Evolutionary conservation across 2,113 vertebrate genomes (phyloP), one percentile per base, ranked within the genome.

Genomic region (Parotia lawesii): DNA sequence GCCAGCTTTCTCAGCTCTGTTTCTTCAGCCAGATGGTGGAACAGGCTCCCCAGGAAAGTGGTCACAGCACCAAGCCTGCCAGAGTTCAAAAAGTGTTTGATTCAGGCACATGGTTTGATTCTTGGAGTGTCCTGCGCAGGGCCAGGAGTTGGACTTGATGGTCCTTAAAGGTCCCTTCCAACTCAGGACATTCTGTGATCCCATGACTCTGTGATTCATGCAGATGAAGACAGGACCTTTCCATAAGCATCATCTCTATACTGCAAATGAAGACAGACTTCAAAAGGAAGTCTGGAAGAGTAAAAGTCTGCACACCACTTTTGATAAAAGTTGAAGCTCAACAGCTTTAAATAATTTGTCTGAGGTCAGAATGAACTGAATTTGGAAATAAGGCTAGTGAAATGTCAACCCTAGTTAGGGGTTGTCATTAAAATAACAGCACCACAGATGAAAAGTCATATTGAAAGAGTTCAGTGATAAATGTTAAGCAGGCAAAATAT

Each of bases 401-500:
- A 94, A 90, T 77, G 64, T 83, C 65, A 94, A n/a, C 35, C 12
- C 6, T 89, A 95, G 92, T 91, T 78, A 89, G 53, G 15, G 38
- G 38, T 9, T 89, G 84, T 71, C 60, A 6, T 94, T 89, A 78
- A 91, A 95, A 95, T 67, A 87, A 69, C 64, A 65, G 20, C 62
- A 50, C 12, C 58, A 45, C 8, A 38, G 53, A 75, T 61, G 31
- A 93, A 89, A 91, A 89, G 35, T 51, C 1, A 0, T 57, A 65
- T 85, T 90, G 76, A 45, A 85, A 79, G n/a, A 64, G 20, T 64
- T 94, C 65, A 50, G 31, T 65, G 48, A 91, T 57, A 93, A 94
- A 82, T 65, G 50, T 7, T 72, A 85, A 72, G 14, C 37, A 65
- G 40, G 42, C 9, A 44, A 93, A 94, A 57, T 13, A 5, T 58